Evolutionary conservation across 2,797 vertebrate genomes (phyloP).

Genomic region (Anisognathus igniventris): DNA sequence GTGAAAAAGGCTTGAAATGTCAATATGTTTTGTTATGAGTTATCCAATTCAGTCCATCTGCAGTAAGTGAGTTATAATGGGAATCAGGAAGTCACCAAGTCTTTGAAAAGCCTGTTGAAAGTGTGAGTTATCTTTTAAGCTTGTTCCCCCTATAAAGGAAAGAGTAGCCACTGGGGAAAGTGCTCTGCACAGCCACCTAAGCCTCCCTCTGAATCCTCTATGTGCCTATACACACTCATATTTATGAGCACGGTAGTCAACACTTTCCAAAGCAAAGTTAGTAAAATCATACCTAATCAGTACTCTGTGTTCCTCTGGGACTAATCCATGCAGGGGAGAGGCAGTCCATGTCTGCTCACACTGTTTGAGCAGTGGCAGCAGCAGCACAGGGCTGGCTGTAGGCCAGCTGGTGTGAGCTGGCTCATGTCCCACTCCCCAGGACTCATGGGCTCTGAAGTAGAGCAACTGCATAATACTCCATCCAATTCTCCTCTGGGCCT

Average conservation of each 20-base stretch:
- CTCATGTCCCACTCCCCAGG: neutral
- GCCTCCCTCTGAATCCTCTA: neutral
- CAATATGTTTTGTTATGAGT: conserved; percentile 63
- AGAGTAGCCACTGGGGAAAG: neutral
- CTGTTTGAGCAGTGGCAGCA: neutral
- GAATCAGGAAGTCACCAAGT: neutral
- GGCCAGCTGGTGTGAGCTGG: neutral
- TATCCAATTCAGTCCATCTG: conserved; percentile 37
- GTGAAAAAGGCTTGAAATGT: conserved; percentile 66
- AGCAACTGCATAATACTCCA: neutral
- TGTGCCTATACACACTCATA: rapidly evolving
- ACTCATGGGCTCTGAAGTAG: neutral
- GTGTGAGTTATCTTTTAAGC: neutral
- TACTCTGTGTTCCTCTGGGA: neutral
- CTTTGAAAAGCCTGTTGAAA: conserved; percentile 9
- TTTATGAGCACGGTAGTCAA: neutral
- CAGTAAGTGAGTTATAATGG: conserved; percentile 40
- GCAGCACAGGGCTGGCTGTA: neutral
- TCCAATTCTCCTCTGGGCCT: neutral
- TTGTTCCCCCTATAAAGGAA: neutral
- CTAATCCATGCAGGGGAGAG: neutral
- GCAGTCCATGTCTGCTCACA: neutral
- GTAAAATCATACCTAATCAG: neutral
- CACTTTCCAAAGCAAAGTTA: neutral
- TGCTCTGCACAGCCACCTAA: neutral